A percentile compares a stretch with the other conserved stretches of the same genome.
Conservation (phyloP, 2,888 invertebrate genomes). For the Cynaeus angustus region DNA sequence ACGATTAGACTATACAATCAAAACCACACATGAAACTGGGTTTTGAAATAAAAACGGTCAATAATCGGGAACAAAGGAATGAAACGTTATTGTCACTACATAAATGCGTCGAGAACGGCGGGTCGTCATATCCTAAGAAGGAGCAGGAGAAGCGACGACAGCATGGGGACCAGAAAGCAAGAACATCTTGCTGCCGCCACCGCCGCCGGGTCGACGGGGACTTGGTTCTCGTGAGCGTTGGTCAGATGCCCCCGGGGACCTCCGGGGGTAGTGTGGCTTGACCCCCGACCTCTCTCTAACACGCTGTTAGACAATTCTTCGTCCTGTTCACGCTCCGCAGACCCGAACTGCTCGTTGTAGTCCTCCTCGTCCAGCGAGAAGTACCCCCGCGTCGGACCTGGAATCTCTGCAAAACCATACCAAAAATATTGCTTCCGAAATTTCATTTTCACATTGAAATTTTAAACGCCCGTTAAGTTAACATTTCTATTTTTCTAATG, state of each 20-base stretch:
- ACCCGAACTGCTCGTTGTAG: slow-evolving; percentile 81
- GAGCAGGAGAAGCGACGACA: slow-evolving; percentile 53
- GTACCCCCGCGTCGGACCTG: slow-evolving; percentile 79
- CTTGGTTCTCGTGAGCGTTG: slow-evolving; percentile 61
- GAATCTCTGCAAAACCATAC: slow-evolving; percentile 80
- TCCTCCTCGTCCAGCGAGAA: slow-evolving; percentile 73
- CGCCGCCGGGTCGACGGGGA: slow-evolving; percentile 60
- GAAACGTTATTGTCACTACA: slow-evolving; percentile 68
- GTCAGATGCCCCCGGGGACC: slow-evolving; percentile 51
- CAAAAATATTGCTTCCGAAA: too few relatives aligned
- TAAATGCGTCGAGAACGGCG: slow-evolving; percentile 57
- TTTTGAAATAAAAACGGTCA: slow-evolving; percentile 49
- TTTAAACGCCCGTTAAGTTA: too few relatives aligned
- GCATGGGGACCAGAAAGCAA: slow-evolving; percentile 47
- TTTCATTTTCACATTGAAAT: too few relatives aligned
- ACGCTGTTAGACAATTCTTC: slow-evolving; percentile 72
- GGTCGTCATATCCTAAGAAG: slow-evolving; percentile 62
- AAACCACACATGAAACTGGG: slow-evolving; percentile 49
- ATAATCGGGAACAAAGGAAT: slow-evolving; percentile 46
- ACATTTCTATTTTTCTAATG: too few relatives aligned
- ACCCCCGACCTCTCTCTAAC: slow-evolving; percentile 58
- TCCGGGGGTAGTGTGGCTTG: slow-evolving; percentile 50
- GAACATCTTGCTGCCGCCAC: slow-evolving; percentile 58
- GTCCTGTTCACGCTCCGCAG: slow-evolving; percentile 82
- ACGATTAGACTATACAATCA: slow-evolving; percentile 56